Evolutionary conservation across 2,888 invertebrate genomes (phyloP).

Genomic region (Perizoma flavofasciatum): DNA sequence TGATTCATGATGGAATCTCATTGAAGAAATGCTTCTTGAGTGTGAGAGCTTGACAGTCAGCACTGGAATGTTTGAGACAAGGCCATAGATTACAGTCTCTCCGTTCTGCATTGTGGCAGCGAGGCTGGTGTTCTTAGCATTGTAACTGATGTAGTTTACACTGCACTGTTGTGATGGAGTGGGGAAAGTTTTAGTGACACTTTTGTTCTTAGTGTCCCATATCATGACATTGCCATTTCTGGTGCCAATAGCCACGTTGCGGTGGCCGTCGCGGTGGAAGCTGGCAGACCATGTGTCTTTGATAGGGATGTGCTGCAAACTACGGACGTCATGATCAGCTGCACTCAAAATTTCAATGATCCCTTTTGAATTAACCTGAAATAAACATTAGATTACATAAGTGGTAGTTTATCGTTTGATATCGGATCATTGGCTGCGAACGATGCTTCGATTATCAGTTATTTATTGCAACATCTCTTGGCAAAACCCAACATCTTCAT

Average conservation of each 20-base stretch:
- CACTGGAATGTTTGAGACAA: slow-evolving; percentile 77
- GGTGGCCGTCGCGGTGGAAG: slow-evolving; percentile 76
- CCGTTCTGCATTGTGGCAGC: slow-evolving; percentile 78
- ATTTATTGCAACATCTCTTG: slow-evolving; percentile 23
- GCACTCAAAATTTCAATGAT: slow-evolving; percentile 73
- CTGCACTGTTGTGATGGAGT: slow-evolving; percentile 65
- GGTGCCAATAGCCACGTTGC: slow-evolving; percentile 74
- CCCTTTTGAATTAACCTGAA: slow-evolving; percentile 76
- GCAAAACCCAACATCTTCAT: too few species aligned
- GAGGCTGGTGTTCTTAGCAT: slow-evolving; percentile 75
- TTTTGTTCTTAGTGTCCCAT: slow-evolving; percentile 79
- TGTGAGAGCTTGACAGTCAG: slow-evolving; percentile 68
- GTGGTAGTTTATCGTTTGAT: slow-evolving; percentile 9
- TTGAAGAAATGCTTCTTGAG: slow-evolving; percentile 73
- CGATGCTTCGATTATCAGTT: slow-evolving; percentile 28
- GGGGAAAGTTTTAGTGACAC: slow-evolving; percentile 73
- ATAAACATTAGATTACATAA: slow-evolving; percentile 31
- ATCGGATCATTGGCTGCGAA: slow-evolving; percentile 30
- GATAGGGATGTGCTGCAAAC: slow-evolving; percentile 74
- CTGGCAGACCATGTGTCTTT: slow-evolving; percentile 77
- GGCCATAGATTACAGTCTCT: slow-evolving; percentile 77
- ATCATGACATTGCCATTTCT: slow-evolving; percentile 75
- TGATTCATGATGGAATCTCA: slow-evolving; percentile 78
- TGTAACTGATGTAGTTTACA: slow-evolving; percentile 73
- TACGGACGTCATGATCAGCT: slow-evolving; percentile 70